Conservation (phyloP, 1,140 invertebrate species). For the Aphidius ervi region DNA sequence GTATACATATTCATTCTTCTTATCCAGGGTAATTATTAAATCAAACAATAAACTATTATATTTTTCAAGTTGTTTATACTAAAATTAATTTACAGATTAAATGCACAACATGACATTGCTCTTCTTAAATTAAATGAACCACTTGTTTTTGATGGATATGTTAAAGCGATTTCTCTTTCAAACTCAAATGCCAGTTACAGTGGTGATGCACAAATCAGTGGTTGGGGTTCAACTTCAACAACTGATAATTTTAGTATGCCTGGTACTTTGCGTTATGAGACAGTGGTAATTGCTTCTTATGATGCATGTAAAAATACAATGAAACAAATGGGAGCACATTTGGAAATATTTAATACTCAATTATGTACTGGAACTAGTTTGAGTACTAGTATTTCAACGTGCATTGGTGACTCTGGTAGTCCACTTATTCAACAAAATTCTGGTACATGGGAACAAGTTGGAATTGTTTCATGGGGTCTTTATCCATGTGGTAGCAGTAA, state of each 20-base stretch:
- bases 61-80: background rate
- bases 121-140: constrained; percentile 57
- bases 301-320: background rate
- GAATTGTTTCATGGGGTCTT: constrained; percentile 49
- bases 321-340: background rate
- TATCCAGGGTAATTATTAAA: constrained; percentile 40
- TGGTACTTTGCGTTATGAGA: constrained; percentile 31
- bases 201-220: constrained; percentile 47
- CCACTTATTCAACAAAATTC: constrained; percentile 36
- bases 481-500: constrained; percentile 42
- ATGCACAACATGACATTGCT: constrained; percentile 62
- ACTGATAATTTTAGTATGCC: constrained; percentile 20
- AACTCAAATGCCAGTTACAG: constrained; percentile 33
- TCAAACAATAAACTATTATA: background rate
- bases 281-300: constrained; percentile 30
- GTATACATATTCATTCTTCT: constrained; percentile 46
- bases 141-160: constrained; percentile 52
- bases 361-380: constrained; percentile 21
- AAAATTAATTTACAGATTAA: constrained; percentile 36
- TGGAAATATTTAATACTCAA: constrained; percentile 18
- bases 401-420: constrained; percentile 54
- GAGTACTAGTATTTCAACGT: constrained; percentile 47
- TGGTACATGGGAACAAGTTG: constrained; percentile 37
- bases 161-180: constrained; percentile 55
- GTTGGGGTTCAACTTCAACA: constrained; percentile 50